These are phyloP conservation scores for Platerodrilus igneus DNA, from an alignment of 2,888 invertebrate species.

Conservation along the genomic window DNA sequence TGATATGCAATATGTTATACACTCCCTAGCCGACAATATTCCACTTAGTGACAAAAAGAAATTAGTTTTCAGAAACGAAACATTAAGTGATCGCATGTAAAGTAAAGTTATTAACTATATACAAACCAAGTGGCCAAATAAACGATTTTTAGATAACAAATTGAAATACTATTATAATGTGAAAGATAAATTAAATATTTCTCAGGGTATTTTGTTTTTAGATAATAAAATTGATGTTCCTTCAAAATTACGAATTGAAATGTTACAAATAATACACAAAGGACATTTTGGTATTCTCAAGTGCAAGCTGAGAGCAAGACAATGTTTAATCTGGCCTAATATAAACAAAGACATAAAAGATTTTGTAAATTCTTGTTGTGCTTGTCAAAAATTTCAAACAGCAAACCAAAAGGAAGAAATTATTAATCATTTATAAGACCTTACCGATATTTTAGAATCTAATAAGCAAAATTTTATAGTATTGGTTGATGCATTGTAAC, in stretches of 20 bases:
- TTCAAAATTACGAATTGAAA: conserved; percentile 2
- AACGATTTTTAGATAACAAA: no score
- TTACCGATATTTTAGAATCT: no score
- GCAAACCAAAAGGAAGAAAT: no score
- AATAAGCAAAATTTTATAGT: no score
- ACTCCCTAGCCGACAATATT: conserved; percentile 4
- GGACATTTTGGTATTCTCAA: conserved; percentile 10
- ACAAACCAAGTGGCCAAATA: no score
- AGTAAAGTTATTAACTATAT: conserved; percentile 1
- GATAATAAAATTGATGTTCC: conserved; percentile 3
- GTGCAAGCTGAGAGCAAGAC: conserved; percentile 9
- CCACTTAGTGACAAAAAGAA: conserved; percentile 8
- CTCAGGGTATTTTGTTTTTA: background rate
- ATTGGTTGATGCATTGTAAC: no score
- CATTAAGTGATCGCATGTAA: background rate
- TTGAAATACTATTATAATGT: background rate
- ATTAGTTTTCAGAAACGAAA: conserved; percentile 2
- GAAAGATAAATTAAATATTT: background rate
- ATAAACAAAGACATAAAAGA: no score
- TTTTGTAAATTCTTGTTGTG: no score
- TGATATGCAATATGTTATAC: conserved; percentile 7
- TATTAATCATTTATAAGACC: no score
- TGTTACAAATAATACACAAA: conserved; percentile 5
- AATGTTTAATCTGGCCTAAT: no score
- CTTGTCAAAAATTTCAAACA: no score